Evolutionary conservation across 2,113 vertebrate species (phyloP).

Genomic region (Laterallus jamaicensis): DNA sequence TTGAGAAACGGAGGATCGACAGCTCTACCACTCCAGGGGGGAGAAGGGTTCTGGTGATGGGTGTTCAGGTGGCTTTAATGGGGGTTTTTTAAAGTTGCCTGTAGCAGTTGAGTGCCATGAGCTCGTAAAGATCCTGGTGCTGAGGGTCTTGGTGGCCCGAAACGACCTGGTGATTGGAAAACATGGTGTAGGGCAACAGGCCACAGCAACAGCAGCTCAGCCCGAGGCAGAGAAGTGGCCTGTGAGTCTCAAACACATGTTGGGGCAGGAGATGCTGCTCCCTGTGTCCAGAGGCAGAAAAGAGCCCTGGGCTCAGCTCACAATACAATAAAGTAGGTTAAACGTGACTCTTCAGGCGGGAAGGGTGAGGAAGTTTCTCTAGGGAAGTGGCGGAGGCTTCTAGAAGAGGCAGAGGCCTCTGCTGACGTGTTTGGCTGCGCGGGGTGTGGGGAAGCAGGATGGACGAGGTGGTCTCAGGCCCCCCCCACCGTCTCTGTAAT

Average conservation of each 20-base stretch:
- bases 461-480: background rate
- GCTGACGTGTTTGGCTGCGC: background rate
- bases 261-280: background rate
- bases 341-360: background rate
- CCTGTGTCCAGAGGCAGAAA: background rate
- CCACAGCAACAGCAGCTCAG: background rate
- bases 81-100: no score
- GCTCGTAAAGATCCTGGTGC: background rate
- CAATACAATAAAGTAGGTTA: background rate
- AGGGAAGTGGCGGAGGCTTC: background rate
- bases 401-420: background rate
- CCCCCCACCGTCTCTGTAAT: background rate
- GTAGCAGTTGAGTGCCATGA: no score
- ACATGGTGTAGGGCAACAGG: background rate
- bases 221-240: background rate
- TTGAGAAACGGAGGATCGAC: background rate
- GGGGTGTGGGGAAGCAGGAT: background rate
- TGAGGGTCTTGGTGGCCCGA: background rate
- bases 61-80: no score
- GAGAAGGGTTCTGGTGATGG: background rate
- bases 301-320: background rate
- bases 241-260: rapidly evolving
- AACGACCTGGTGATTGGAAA: background rate
- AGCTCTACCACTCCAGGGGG: background rate
- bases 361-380: background rate